Conservation (phyloP, 2,113 vertebrate genomes). For the Hypanus sabinus region DNA sequence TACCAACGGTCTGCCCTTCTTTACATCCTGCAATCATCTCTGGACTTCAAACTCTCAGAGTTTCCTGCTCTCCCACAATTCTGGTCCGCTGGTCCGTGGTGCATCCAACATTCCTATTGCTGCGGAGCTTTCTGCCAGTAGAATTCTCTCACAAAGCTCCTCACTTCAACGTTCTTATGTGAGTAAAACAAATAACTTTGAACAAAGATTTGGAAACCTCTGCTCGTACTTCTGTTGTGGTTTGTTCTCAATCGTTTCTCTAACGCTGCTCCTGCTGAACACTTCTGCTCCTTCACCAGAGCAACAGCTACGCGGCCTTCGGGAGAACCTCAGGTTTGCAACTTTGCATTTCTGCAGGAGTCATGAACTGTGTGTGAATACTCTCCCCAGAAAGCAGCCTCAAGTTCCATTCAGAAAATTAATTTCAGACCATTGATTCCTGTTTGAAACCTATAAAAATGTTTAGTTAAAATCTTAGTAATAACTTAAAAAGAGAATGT, state of each 20-base stretch:
- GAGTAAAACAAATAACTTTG: background rate
- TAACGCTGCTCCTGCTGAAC: background rate
- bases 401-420: background rate
- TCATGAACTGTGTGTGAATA: background rate
- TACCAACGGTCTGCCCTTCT: background rate
- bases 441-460: background rate
- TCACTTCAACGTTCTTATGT: background rate
- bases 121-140: background rate
- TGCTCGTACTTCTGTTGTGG: background rate
- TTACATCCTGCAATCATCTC: background rate
- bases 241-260: background rate
- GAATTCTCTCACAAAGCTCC: background rate
- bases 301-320: background rate
- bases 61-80: background rate
- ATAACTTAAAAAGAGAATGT: background rate
- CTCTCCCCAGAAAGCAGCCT: background rate
- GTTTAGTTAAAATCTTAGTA: background rate
- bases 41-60: background rate
- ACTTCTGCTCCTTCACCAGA: background rate
- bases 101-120: background rate
- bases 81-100: background rate
- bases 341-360: background rate
- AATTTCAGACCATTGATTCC: slow-evolving; percentile 15
- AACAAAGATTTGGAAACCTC: background rate
- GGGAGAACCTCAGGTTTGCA: background rate